Conservation (phyloP, 1,140 invertebrate genomes). For the Oryzaephilus surinamensis region DNA sequence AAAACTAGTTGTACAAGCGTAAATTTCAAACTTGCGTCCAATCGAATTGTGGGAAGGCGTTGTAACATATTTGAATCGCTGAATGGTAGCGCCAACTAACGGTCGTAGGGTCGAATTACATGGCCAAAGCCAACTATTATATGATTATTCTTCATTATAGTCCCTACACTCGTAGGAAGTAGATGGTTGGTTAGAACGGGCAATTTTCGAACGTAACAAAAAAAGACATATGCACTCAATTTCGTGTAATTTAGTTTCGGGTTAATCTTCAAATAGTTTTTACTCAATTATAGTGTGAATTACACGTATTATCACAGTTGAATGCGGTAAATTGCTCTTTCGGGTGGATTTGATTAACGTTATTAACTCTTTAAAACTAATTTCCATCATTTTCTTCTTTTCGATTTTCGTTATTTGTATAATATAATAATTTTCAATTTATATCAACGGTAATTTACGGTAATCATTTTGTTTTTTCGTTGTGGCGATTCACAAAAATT, state of each 20-base stretch:
- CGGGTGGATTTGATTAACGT: slow-evolving; percentile 23
- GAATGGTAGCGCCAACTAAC: slow-evolving; percentile 31
- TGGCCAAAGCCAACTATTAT: slow-evolving; percentile 36
- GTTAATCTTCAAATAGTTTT: slow-evolving; percentile 34
- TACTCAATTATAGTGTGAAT: slow-evolving; percentile 36
- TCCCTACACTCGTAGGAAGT: slow-evolving; percentile 38
- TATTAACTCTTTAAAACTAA: slow-evolving; percentile 16
- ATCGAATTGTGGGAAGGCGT: slow-evolving; percentile 15
- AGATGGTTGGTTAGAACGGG: slow-evolving; percentile 35
- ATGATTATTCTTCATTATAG: slow-evolving; percentile 40
- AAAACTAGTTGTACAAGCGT: slow-evolving; percentile 19
- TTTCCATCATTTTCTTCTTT: background rate
- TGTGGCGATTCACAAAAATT: too few species aligned
- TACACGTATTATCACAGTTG: slow-evolving; percentile 34
- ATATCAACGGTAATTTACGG: too few species aligned
- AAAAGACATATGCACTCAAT: slow-evolving; percentile 33
- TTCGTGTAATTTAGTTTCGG: slow-evolving; percentile 36
- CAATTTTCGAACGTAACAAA: slow-evolving; percentile 34
- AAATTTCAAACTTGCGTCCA: slow-evolving; percentile 7
- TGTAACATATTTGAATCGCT: slow-evolving; percentile 14
- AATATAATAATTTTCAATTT: too few species aligned
- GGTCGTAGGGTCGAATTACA: slow-evolving; percentile 24
- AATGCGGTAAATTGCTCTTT: slow-evolving; percentile 24
- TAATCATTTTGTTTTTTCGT: too few species aligned
- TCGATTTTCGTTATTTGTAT: too few species aligned